Evolutionary conservation across 2,888 invertebrate genomes (phyloP).

Genomic region (Chalcosyrphus nemorum): DNA sequence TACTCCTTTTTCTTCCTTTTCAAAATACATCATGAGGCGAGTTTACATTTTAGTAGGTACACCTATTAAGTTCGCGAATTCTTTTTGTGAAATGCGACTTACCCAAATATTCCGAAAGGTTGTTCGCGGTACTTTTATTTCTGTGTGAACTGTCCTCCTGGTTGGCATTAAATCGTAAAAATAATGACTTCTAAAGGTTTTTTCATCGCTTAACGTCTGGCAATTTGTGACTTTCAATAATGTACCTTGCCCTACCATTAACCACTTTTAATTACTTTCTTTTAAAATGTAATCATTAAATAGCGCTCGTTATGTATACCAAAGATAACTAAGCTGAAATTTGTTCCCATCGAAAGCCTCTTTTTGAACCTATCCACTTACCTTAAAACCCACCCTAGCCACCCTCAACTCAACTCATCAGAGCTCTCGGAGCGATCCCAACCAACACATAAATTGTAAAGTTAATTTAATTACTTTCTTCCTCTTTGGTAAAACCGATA

Average conservation of each 20-base stretch:
- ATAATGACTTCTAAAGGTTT: background rate
- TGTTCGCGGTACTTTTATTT: too few relatives aligned
- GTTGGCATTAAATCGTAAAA: background rate
- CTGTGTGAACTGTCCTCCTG: too few relatives aligned
- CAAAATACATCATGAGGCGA: too few relatives aligned
- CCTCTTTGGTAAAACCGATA: background rate
- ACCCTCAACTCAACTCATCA: background rate
- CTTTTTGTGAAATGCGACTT: too few relatives aligned
- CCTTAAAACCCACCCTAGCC: background rate
- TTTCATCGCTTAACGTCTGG: background rate
- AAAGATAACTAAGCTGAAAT: background rate
- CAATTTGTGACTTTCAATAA: background rate
- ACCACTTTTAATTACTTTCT: background rate
- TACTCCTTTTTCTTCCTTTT: too few relatives aligned
- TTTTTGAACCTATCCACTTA: background rate
- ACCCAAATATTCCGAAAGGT: too few relatives aligned
- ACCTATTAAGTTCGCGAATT: too few relatives aligned
- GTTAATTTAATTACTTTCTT: conserved; percentile 49
- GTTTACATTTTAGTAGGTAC: too few relatives aligned
- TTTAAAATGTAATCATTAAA: conserved; percentile 10
- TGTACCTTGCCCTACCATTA: background rate
- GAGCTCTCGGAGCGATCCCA: background rate
- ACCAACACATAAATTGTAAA: conserved; percentile 44
- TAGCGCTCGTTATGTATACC: background rate
- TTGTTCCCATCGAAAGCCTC: background rate